A percentile compares a stretch with the other conserved stretches of the same genome.
Conservation (phyloP, 1,140 invertebrate species). For the Lamellibrachia luymesi region DNA sequence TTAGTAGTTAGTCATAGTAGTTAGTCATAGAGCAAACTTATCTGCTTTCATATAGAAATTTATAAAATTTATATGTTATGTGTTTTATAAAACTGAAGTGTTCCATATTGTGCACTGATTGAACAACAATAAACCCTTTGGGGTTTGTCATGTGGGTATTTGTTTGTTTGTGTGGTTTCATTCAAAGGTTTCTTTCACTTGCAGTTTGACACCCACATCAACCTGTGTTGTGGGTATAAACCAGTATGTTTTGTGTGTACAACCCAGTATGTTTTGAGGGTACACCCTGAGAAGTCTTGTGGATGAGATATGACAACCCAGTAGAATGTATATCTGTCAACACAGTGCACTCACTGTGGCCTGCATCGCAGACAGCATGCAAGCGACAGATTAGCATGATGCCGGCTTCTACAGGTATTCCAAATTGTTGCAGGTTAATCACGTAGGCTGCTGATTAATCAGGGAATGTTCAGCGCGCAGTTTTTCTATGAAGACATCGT, state of each 20-base stretch:
- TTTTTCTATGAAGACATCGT: slow-evolving; percentile 5
- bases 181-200: background rate
- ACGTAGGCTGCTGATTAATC: background rate
- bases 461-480: background rate
- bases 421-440: background rate
- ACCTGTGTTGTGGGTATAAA: background rate
- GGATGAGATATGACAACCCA: background rate
- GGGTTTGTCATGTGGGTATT: no score
- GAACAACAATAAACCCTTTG: no score
- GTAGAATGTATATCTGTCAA: background rate
- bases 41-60: background rate
- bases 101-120: background rate
- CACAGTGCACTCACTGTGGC: background rate
- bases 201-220: background rate
- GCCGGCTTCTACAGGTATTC: background rate
- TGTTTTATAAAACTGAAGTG: background rate
- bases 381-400: background rate
- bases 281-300: background rate
- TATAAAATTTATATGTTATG: no score
- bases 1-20: background rate
- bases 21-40: background rate
- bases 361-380: background rate
- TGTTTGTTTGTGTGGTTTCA: no score
- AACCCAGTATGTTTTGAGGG: background rate
- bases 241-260: background rate